These are phyloP conservation scores for Graphium colonna DNA, from an alignment of 2,888 invertebrate species.

Conservation along the genomic window DNA sequence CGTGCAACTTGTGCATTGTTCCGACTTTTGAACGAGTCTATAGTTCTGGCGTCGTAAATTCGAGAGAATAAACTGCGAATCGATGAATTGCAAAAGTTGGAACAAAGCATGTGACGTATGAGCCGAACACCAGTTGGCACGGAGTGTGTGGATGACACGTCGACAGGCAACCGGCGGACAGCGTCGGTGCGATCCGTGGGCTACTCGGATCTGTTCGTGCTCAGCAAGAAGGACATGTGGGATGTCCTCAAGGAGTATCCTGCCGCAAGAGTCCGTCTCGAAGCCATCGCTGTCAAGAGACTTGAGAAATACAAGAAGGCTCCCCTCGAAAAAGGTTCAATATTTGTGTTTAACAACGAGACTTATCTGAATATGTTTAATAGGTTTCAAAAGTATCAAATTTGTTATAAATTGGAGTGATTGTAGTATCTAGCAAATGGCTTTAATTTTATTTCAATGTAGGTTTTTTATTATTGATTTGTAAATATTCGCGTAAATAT, in stretches of 20 bases:
- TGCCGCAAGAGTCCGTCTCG: constrained; percentile 94
- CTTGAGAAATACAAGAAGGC: constrained; percentile 98
- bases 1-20: constrained; percentile 30
- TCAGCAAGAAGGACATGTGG: constrained; percentile 99
- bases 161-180: constrained; percentile 96
- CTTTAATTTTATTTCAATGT: too few relatives aligned
- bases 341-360: background rate
- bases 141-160: constrained; percentile 80
- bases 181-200: constrained; percentile 99
- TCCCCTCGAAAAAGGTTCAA: constrained; percentile 92
- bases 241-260: constrained; percentile 98
- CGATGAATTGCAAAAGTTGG: constrained; percentile 30
- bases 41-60: background rate
- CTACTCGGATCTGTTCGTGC: constrained; percentile 98
- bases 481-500: too few relatives aligned
- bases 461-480: too few relatives aligned
- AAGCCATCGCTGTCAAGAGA: constrained; percentile 98
- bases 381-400: too few relatives aligned
- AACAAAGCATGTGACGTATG: constrained; percentile 45
- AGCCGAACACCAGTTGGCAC: constrained; percentile 71
- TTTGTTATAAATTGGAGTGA: too few relatives aligned
- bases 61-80: background rate
- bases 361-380: too few relatives aligned
- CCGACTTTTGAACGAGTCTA: constrained; percentile 29
- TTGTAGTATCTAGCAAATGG: too few relatives aligned